Conservation (phyloP, 2,888 invertebrate species). For the Seira musarum region DNA sequence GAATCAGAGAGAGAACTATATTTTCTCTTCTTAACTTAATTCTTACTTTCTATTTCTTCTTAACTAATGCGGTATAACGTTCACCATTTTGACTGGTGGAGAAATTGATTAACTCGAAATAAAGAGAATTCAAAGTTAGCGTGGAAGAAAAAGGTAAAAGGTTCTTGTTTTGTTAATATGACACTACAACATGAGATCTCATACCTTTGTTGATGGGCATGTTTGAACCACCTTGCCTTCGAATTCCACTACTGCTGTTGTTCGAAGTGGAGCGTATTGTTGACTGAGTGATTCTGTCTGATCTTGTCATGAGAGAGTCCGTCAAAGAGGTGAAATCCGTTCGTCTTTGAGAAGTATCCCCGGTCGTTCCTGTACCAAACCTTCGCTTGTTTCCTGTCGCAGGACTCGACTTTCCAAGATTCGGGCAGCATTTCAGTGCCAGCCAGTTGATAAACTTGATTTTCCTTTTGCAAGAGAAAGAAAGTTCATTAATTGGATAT, state of each 20-base stretch:
- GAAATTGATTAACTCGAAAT: background rate
- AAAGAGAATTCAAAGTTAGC: too few relatives aligned
- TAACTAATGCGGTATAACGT: too few relatives aligned
- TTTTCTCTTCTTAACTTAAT: background rate
- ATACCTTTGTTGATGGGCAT: slow-evolving; percentile 49
- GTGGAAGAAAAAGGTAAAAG: too few relatives aligned
- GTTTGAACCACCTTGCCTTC: slow-evolving; percentile 32
- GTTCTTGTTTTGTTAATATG: too few relatives aligned
- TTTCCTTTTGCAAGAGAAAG: slow-evolving; percentile 53
- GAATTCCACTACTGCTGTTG: slow-evolving; percentile 29
- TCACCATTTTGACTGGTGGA: background rate
- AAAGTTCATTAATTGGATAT: too few relatives aligned
- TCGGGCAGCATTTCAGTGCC: slow-evolving; percentile 64
- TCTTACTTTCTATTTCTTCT: background rate
- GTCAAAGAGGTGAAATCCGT: slow-evolving; percentile 66
- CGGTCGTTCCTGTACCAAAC: slow-evolving; percentile 61
- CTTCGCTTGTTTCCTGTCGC: slow-evolving; percentile 63
- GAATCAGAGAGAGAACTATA: slow-evolving; percentile 19
- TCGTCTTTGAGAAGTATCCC: slow-evolving; percentile 65
- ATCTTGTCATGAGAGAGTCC: slow-evolving; percentile 63
- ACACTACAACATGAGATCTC: too few relatives aligned
- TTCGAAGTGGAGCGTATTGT: slow-evolving; percentile 49
- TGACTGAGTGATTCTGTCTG: slow-evolving; percentile 61
- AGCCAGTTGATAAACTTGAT: slow-evolving; percentile 66
- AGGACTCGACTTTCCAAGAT: slow-evolving; percentile 61